A percentile compares a stretch with the other conserved stretches of the same genome.
phyloP scores from a whole-genome alignment of 2,888 invertebrate genomes.

The Hydraecia micacea region DNA sequence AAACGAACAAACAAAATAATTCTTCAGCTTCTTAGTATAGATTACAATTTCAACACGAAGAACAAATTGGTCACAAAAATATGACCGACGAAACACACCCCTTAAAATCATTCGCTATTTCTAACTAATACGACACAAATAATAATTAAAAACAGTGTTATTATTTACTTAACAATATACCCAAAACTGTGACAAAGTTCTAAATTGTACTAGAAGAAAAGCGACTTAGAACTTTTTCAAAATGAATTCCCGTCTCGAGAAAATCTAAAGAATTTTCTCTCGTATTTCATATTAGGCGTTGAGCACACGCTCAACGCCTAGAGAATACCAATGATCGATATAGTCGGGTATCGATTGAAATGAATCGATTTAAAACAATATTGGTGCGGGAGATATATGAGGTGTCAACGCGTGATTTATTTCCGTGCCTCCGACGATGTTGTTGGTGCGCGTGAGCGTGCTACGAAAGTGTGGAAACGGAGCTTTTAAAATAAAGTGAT shows the following conservation, averaged over 20 bases:
- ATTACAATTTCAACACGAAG: conserved; percentile 3
- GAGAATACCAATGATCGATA: conserved; percentile 73
- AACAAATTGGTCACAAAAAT: conserved; percentile 25
- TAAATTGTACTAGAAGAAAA: conserved; percentile 11
- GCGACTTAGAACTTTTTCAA: conserved; percentile 53
- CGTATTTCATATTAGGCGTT: conserved; percentile 70
- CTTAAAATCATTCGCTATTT: conserved; percentile 25
- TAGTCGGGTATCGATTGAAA: conserved; percentile 67
- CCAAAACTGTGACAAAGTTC: conserved; percentile 44
- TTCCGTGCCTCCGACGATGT: conserved; percentile 66
- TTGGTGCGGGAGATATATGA: conserved; percentile 82
- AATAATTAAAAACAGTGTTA: conserved; percentile 33
- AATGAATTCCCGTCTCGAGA: conserved; percentile 34
- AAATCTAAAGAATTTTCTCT: conserved; percentile 59
- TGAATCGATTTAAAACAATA: conserved; percentile 77
- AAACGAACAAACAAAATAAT: background rate
- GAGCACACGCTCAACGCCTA: too few species aligned
- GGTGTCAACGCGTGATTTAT: conserved; percentile 86
- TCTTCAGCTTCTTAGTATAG: background rate
- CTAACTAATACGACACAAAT: conserved; percentile 16
- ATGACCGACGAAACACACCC: conserved; percentile 10
- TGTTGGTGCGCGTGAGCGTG: conserved; percentile 51
- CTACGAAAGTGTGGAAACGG: conserved; percentile 49
- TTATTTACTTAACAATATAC: conserved; percentile 21
- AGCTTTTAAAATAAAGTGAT: conserved; percentile 6